These are phyloP conservation scores for Cephus spinipes DNA, from an alignment of 2,888 invertebrate species.

Conservation along the genomic window DNA sequence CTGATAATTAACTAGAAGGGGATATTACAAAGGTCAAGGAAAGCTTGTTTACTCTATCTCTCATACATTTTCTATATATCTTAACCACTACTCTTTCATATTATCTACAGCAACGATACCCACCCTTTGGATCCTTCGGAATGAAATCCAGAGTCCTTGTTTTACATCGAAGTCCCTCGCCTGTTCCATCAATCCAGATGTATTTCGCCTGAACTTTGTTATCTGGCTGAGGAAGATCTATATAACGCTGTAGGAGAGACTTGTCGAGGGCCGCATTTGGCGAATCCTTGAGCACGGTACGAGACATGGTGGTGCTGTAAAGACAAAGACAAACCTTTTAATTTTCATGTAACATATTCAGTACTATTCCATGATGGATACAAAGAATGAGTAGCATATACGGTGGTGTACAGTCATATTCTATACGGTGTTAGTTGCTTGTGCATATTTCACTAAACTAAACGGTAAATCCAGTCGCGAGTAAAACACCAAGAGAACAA, in stretches of 20 bases:
- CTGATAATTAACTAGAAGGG: not conserved
- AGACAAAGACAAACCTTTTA: slow-evolving; percentile 2
- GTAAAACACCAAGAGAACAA: not conserved
- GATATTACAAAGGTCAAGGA: not conserved
- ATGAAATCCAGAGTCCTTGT: slow-evolving; percentile 88
- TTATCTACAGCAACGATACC: slow-evolving; percentile 39
- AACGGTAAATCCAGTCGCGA: not conserved
- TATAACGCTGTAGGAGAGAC: slow-evolving; percentile 77
- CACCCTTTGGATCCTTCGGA: slow-evolving; percentile 82
- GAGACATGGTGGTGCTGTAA: slow-evolving; percentile 58
- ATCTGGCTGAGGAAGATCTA: slow-evolving; percentile 82
- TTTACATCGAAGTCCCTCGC: slow-evolving; percentile 88
- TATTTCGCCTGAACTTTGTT: slow-evolving; percentile 88
- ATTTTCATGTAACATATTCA: not conserved
- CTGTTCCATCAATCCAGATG: slow-evolving; percentile 95
- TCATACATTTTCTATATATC: not conserved
- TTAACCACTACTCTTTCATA: not conserved
- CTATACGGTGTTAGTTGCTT: not conserved
- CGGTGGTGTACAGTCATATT: not conserved
- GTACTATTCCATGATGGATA: not conserved
- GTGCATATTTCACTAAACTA: not conserved
- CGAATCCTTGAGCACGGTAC: slow-evolving; percentile 74
- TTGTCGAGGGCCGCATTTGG: slow-evolving; percentile 88
- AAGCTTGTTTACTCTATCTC: not conserved
- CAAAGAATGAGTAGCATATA: not conserved